Conservation (phyloP, 2,797 vertebrate species). For the Euthynnus affinis region DNA sequence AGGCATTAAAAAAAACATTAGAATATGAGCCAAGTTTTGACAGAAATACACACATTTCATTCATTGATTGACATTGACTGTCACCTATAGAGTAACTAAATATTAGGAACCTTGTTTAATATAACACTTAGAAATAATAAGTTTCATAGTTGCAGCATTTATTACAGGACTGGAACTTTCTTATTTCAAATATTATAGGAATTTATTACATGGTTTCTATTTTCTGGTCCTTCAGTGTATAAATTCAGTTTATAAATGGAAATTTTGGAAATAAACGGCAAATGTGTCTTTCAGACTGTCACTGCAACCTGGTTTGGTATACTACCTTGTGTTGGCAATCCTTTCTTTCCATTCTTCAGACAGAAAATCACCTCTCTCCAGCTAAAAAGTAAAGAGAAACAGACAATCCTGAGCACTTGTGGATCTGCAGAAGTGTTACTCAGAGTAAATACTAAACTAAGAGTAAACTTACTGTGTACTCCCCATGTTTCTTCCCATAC, state of each 20-base stretch:
- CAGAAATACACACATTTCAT: neutral
- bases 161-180: neutral
- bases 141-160: neutral
- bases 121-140: neutral
- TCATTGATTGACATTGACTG: neutral
- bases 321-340: constrained; percentile 98
- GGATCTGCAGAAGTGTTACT: neutral
- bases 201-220: neutral
- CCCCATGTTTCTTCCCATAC: constrained; percentile 99
- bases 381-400: constrained; percentile 80
- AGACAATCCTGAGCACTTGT: neutral
- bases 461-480: constrained; percentile 94
- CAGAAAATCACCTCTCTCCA: constrained; percentile 99
- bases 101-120: neutral
- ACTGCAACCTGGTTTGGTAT: neutral
- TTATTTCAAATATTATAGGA: too few species aligned
- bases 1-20: neutral
- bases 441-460: neutral
- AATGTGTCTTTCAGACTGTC: constrained; percentile 2
- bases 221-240: neutral
- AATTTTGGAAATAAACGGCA: constrained; percentile 3
- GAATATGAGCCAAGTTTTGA: neutral
- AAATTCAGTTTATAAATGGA: neutral
- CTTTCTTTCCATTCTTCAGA: constrained; percentile 99
- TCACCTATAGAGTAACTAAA: too few species aligned